These are phyloP conservation scores for Leptinotarsa undecemlineata DNA, from an alignment of 1,140 invertebrate genomes.

Conservation along the genomic window DNA sequence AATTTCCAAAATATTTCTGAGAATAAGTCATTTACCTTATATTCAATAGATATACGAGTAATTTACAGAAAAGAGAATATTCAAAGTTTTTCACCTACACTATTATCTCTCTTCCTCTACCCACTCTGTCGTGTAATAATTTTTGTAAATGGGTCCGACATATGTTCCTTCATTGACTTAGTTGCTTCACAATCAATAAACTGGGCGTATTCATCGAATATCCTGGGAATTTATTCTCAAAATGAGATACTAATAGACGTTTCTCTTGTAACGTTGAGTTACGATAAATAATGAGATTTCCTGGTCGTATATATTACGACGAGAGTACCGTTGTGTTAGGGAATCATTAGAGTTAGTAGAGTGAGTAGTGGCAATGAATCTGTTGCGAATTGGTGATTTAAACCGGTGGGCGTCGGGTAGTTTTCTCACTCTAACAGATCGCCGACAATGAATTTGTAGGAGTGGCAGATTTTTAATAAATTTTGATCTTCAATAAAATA, in stretches of 20 bases:
- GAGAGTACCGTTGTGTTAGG: neutral
- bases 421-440: no score
- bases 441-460: no score
- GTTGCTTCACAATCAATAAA: neutral
- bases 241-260: conserved; percentile 8
- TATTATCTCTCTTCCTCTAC: neutral
- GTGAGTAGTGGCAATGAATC: neutral
- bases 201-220: conserved; percentile 1
- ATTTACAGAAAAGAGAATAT: no score
- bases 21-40: no score
- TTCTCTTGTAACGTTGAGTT: neutral
- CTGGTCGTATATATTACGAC: neutral
- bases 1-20: no score
- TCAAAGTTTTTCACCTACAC: no score
- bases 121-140: neutral
- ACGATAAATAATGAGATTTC: conserved; percentile 8
- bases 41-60: no score
- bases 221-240: neutral
- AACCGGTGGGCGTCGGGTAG: no score
- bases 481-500: no score
- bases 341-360: neutral
- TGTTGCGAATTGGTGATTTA: neutral
- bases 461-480: no score
- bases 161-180: neutral
- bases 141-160: neutral